Base-by-base conservation (phyloP, 2,113 vertebrate species). In the Fulica atra region DNA sequence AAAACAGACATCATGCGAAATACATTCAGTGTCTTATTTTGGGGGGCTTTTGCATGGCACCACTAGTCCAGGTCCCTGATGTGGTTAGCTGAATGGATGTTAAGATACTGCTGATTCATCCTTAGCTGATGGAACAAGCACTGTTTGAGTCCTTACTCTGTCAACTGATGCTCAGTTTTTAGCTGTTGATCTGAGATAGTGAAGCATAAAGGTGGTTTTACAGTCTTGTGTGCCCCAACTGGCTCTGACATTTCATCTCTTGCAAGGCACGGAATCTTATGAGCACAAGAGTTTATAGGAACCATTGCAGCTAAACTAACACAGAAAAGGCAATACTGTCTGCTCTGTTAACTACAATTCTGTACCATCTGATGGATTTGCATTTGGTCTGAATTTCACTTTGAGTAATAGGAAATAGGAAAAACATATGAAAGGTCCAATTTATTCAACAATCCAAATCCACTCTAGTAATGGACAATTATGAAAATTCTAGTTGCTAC, bases 61-160 rank as follows among this genome's bases (percentile, higher is more conserved):
- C 16, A 10, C 16, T 77, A 0, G 29, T 60, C 25, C 1, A 42
- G 17, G 38, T 42, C 63, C 3, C 0, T 42, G 33, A 36, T 33
- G 33, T 2, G 57, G 13, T 13, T 2, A 76, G 26, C 29, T 53
- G 50, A 92, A 71, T 25, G 35, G 56, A 51, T 64, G 66, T 29
- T 46, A 13, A 57, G 59, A n/a, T 40, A 18, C 28, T 50, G 68
- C 64, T 74, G 59, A 81, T 80, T 90, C 63, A 83, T 33, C 28
- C 46, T 59, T 28, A 69, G 36, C 50, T 73, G 74, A 57, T 72
- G 71, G 57, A 90, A 36, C 8, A 63, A 73, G 31, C 71, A 11
- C 71, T 80, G 21, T 42, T 69, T 69, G 57, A 63, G 26, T 70
- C 53, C 59, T 40, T 44, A 33, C 18, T 26, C 63, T 28, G 5